Base-by-base conservation (phyloP, 2,888 invertebrate genomes). In the Scrobipalpa atriplicella region DNA sequence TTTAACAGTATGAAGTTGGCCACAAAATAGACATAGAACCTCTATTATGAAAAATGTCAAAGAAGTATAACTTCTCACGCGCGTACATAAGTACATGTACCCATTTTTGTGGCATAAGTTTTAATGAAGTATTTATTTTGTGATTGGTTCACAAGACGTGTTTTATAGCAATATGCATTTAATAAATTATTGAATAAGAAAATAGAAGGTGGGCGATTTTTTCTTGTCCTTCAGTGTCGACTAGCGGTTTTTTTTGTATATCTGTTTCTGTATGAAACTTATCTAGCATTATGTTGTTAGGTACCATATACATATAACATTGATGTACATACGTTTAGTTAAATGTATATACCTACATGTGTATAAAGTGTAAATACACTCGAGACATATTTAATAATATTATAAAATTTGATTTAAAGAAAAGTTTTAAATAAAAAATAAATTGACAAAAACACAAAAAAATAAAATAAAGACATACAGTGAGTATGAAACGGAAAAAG, bases 401-500 rank as follows among this genome's bases (percentile, higher is more conserved):
- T 87, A 86, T 86, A 81, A 88, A 86, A 85, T 84, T 87, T 88
- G 87, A 85, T 90, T 89, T 87, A 87, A 89, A 89, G 81, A 89
- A 74, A 87, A 86, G 88, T 89, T 91, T 89, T 87, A 84, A 88
- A 86, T 76, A 78, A 83, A 64, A 89, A n/a, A 87, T 83, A 85
- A 87, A 88, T 82, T 81, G 70, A 81, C 78, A 88, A 88, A 86
- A 88, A 79, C 78, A 85, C 83, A 88, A 90, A 90, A 90, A 90
- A 80, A 78, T 79, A 76, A 76, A 87, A 89, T 89, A 90, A 89
- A 90, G 78, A 89, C 89, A 90, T 92, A 90, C 92, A 87, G 86
- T 85, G 85, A 90, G 92, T 92, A 90, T 90, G 91, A 89, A 89
- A 87, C 82, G 85, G 87, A 90, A 89, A 89, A 89, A 82, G 80